A percentile compares a stretch with the other conserved stretches of the same genome.
These are phyloP conservation scores for Laticauda colubrina DNA, from an alignment of 2,113 vertebrate genomes.

Conservation along the genomic window DNA sequence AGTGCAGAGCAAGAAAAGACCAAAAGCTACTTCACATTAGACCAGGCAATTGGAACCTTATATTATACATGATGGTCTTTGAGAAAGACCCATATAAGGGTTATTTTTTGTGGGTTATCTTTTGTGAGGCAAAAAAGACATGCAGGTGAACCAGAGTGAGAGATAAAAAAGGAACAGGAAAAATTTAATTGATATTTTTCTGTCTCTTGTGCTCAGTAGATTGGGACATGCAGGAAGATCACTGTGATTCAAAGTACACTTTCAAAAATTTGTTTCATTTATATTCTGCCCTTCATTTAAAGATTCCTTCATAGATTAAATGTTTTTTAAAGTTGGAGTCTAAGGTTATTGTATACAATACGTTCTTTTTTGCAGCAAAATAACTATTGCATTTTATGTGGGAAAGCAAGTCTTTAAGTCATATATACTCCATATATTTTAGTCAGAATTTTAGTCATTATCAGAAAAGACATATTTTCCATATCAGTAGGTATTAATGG, in stretches of 20 bases:
- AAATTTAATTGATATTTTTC: neutral
- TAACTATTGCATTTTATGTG: neutral
- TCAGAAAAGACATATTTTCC: neutral
- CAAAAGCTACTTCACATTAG: neutral
- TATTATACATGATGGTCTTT: neutral
- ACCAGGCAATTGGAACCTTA: neutral
- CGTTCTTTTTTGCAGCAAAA: neutral
- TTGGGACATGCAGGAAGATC: neutral
- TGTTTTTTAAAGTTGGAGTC: neutral
- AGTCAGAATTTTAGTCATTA: neutral
- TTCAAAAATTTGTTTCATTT: neutral
- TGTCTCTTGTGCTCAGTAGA: neutral
- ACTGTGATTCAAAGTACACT: neutral
- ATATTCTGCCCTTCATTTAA: neutral
- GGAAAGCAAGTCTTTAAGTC: neutral
- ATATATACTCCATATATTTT: neutral
- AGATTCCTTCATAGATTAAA: neutral
- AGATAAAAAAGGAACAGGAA: neutral
- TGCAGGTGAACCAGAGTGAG: neutral
- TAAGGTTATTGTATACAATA: neutral
- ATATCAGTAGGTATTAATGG: neutral
- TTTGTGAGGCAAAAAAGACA: neutral
- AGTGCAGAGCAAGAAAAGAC: neutral
- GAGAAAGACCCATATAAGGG: neutral
- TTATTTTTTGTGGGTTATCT: neutral